Base-by-base conservation (phyloP, 2,797 vertebrate genomes). In the Hafferia zeledoni region DNA sequence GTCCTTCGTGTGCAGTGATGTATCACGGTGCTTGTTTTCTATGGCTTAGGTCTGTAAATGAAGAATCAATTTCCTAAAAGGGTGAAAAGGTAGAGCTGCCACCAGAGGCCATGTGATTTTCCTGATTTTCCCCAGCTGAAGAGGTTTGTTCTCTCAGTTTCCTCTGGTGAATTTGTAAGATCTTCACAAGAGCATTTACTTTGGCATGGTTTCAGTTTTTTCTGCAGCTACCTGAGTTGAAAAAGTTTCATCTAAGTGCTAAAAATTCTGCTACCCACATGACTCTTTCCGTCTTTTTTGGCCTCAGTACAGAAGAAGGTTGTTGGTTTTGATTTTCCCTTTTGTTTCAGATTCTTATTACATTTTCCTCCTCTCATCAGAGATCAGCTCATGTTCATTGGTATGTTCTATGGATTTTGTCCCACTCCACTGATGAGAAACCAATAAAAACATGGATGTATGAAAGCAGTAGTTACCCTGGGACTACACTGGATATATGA, bases 51-150 rank as follows among this genome's bases (percentile, higher is more conserved):
- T 49, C 16, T 46, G 11, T 12, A 52, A 81, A 22, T 30, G 6
- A 7, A 59, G 63, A 70, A 57, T 47, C n/a, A 46, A 52, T 33
- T 5, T 27, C 4, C 14, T 65, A 24, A 11, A 39, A 10, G 8
- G 5, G 1, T 49, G 20, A 64, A 35, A 0, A 3, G 28, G 16
- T 8, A 70, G 30, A 65, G 8, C 11, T 81, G 27, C 13, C 13
- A 55, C 23, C 25, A 39, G 16, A 41, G 5, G 9, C 1, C 1
- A 11, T 39, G 22, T 0, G 4, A 6, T 25, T 74, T 7, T 44
- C 11, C 31, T 78, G 17, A 25, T 86, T 86, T 92, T 57, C 17
- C 8, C 13, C 8, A 33, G 7, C 5, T 46, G 33, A 81, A 44
- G 16, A 68, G 9, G 9, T 44, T 46, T 83, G 9, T 37, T 72